Conservation (phyloP, 1,140 invertebrate species). For the Metaphire vulgaris region DNA sequence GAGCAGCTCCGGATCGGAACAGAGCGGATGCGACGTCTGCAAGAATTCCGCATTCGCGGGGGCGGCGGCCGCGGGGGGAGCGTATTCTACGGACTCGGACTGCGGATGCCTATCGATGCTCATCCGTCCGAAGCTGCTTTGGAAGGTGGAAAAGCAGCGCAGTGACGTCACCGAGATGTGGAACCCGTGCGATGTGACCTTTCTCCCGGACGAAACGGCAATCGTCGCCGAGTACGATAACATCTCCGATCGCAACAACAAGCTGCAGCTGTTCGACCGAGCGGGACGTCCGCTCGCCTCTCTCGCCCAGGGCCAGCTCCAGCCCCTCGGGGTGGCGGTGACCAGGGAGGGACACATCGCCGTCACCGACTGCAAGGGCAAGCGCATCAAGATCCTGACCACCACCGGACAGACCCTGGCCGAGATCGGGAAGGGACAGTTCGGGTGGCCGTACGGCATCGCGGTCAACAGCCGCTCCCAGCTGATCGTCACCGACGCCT, state of each 20-base stretch:
- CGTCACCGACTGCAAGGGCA: slow-evolving; percentile 24
- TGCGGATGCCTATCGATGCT: not conserved
- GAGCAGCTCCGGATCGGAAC: not conserved
- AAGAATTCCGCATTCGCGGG: not conserved
- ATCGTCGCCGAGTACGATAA: slow-evolving; percentile 25
- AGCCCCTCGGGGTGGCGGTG: slow-evolving; percentile 17
- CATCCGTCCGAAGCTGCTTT: slow-evolving; percentile 15
- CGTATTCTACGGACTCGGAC: too few relatives aligned
- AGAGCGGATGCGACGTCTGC: not conserved
- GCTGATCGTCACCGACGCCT: slow-evolving; percentile 28
- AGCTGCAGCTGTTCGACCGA: not conserved
- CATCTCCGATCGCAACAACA: slow-evolving; percentile 20
- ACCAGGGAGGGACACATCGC: slow-evolving; percentile 9
- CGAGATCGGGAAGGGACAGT: slow-evolving; percentile 26
- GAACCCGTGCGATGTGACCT: slow-evolving; percentile 20
- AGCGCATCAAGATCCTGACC: slow-evolving; percentile 23
- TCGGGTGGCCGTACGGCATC: slow-evolving; percentile 28
- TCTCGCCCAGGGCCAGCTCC: slow-evolving; percentile 15
- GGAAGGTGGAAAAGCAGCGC: slow-evolving; percentile 23
- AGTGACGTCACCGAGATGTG: slow-evolving; percentile 15
- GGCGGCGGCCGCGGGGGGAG: too few relatives aligned
- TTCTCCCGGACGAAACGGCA: slow-evolving; percentile 8
- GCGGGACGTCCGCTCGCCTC: not conserved
- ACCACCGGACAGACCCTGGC: not conserved
- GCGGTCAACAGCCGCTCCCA: slow-evolving; percentile 18